phyloP scores from a whole-genome alignment of 2,888 invertebrate species.

The Scaeva pyrastri region DNA sequence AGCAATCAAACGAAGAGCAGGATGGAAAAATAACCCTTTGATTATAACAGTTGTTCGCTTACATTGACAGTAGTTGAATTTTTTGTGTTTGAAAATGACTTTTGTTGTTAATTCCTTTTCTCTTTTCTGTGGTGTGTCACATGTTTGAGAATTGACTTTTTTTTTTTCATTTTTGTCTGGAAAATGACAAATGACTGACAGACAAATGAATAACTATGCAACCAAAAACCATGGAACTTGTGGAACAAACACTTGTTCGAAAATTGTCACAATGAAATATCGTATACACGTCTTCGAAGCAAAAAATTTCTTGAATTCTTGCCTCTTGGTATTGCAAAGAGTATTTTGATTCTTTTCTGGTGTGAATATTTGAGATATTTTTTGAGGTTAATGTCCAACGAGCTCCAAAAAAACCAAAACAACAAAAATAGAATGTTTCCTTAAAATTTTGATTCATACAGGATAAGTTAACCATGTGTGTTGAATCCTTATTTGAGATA shows the following conservation, averaged over 20 bases:
- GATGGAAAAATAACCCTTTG: slow-evolving; percentile 50
- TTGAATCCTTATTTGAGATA: too few relatives aligned
- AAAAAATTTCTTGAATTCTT: slow-evolving; percentile 11
- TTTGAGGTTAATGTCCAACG: too few relatives aligned
- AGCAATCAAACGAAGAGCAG: slow-evolving; percentile 59
- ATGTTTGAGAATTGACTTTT: slow-evolving; percentile 11
- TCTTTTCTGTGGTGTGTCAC: slow-evolving; percentile 4
- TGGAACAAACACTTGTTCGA: slow-evolving; percentile 49
- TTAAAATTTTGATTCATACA: too few relatives aligned
- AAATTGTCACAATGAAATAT: slow-evolving; percentile 68
- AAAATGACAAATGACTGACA: slow-evolving; percentile 63
- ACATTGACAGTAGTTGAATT: neutral
- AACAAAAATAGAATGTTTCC: too few relatives aligned
- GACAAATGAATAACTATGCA: slow-evolving; percentile 14
- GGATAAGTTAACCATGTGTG: too few relatives aligned
- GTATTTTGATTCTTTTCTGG: slow-evolving; percentile 1
- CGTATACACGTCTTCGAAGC: slow-evolving; percentile 47
- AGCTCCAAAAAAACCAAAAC: too few relatives aligned
- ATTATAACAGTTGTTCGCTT: slow-evolving; percentile 7
- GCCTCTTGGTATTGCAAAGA: neutral
- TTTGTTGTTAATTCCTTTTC: neutral
- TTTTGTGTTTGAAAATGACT: neutral
- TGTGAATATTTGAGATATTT: slow-evolving; percentile 17
- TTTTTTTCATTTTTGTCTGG: slow-evolving; percentile 19
- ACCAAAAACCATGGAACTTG: neutral